These are phyloP conservation scores for Procambarus clarkii DNA, from an alignment of 1,140 invertebrate genomes.

Conservation along the genomic window DNA sequence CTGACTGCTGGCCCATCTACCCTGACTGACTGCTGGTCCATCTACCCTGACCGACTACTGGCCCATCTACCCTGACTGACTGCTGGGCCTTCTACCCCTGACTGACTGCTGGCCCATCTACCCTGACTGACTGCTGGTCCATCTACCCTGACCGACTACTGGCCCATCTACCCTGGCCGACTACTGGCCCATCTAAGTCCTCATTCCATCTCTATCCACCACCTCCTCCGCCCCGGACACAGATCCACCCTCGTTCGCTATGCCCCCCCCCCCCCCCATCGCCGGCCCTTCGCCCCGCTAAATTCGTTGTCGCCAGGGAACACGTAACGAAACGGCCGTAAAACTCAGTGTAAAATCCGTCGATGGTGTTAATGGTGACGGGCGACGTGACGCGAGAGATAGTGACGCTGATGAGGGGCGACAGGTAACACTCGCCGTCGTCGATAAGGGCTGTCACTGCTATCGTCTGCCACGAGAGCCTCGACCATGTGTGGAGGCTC, in stretches of 20 bases:
- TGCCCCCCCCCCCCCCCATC: neutral
- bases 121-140: no score
- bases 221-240: slow-evolving; percentile 1
- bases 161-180: no score
- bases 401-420: neutral
- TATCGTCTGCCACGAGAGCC: neutral
- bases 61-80: no score
- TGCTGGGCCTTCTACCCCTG: no score
- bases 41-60: no score
- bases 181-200: no score
- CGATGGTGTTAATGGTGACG: slow-evolving; percentile 56
- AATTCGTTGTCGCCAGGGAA: neutral
- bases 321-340: slow-evolving; percentile 45
- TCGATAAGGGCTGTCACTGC: neutral
- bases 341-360: slow-evolving; percentile 43
- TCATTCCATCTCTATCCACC: neutral
- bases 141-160: no score
- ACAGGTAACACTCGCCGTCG: neutral
- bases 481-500: neutral
- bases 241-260: neutral
- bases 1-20: no score
- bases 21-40: no score
- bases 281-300: neutral
- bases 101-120: no score
- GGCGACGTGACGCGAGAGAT: slow-evolving; percentile 3